Base-by-base conservation (phyloP, 1,140 invertebrate species). In the Drosophila navojoa region DNA sequence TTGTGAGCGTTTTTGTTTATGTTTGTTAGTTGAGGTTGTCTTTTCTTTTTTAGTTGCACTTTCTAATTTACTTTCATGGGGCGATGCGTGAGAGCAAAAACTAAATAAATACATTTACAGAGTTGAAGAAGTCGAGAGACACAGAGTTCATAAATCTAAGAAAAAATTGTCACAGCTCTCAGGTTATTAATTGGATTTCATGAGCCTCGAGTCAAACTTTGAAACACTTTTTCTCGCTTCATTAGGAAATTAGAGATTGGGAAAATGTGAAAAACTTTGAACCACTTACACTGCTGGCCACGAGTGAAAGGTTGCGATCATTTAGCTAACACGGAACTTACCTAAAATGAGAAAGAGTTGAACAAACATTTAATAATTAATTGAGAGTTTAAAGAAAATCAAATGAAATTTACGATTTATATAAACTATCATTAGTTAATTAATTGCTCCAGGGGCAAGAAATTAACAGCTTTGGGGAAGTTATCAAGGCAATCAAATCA, bases 271-370 rank as follows among this genome's bases (percentile, higher is more conserved):
- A 44, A 45, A 45, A 45, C 42, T 45, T 15, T 15, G 38, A 45
- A 53, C 27, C 67, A 70, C 61, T 60, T 68, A 72, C 70, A 4
- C 0, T 38, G 10, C 6, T 13, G 35, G 35, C 35, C 35, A 38
- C 16, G 47, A 64, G 67, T 67, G 72, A 71, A 67, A 71, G 76
- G 67, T 72, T 60, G 25, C n/a, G n/a, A 27, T 32, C 15, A 29
- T 47, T 29, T 32, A n/a, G 25, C 27, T 53, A 44, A 29, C 42
- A 15, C 22, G 50, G 5, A 45, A 85, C 81, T 85, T 85, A 85
- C 81, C 81, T 85, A 71, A 86, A 85, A 87, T 15, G 67, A 86
- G 27, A 85, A 62, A 77, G 57, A 84, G 55, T 67, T 47, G 55
- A 27, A 25, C 49, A 42, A 61, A 68, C 64, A 61, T 72, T 80